Evolutionary conservation across 2,113 vertebrate species (phyloP).

Genomic region (Chauna torquata): DNA sequence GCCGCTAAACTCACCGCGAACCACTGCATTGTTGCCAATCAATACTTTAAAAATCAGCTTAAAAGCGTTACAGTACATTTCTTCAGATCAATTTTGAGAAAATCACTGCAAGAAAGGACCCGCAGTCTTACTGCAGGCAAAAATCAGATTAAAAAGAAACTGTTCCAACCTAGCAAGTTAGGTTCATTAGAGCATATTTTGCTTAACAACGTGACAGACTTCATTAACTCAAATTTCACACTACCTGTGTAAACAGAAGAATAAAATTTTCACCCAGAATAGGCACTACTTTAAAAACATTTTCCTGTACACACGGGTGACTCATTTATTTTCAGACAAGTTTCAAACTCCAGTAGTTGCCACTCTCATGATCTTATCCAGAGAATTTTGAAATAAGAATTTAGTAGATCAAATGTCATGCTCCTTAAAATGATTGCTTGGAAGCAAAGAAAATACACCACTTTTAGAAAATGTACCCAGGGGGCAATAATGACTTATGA

Average conservation of each 20-base stretch:
- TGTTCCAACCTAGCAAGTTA: background rate
- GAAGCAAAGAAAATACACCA: background rate
- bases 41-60: background rate
- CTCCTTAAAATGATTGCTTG: background rate
- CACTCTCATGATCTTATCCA: background rate
- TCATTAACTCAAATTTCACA: background rate
- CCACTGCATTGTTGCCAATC: background rate
- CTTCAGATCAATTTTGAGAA: background rate
- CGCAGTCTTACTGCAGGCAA: background rate
- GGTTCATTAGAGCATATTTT: background rate
- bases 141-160: background rate
- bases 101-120: background rate
- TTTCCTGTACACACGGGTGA: background rate
- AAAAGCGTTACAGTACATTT: background rate
- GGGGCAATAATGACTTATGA: fast-evolving
- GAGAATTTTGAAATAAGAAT: background rate
- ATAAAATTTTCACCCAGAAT: background rate
- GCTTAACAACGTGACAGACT: background rate
- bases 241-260: background rate
- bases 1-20: background rate
- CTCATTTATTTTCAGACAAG: background rate
- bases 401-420: background rate
- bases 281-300: fast-evolving
- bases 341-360: background rate
- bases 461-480: background rate